A percentile compares a stretch with the other conserved stretches of the same genome.
phyloP scores from a whole-genome alignment of 2,113 vertebrate genomes.

The Tetrao urogallus region DNA sequence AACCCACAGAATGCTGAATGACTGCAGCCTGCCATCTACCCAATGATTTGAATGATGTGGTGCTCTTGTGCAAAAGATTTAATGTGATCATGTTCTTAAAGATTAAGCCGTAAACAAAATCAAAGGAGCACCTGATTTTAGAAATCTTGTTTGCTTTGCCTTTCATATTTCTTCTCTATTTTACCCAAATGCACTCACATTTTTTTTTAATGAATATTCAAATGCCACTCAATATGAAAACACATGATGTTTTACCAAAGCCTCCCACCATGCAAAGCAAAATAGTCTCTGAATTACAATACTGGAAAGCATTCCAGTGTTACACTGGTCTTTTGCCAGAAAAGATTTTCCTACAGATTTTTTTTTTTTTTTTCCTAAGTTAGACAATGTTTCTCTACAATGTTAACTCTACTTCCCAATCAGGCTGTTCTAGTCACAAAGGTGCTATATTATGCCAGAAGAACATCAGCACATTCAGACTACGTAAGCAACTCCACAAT shows the following conservation, averaged over 20 bases:
- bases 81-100: neutral
- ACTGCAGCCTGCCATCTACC: neutral
- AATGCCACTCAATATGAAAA: neutral
- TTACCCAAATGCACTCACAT: neutral
- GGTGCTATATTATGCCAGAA: neutral
- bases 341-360: neutral
- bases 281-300: constrained; percentile 12
- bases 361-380: neutral
- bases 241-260: neutral
- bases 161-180: neutral
- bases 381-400: neutral
- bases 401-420: neutral
- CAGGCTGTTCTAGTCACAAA: neutral
- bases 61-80: neutral
- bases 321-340: constrained; percentile 20
- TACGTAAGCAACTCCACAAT: neutral
- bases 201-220: neutral
- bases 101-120: neutral
- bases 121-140: neutral
- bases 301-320: neutral
- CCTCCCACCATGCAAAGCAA: neutral
- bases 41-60: neutral
- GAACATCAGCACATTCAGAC: neutral
- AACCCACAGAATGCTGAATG: neutral
- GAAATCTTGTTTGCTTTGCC: neutral